Evolutionary conservation across 2,797 vertebrate genomes (phyloP), one percentile per base, ranked within the genome.

Genomic region (Hypotaenidia okinawae): DNA sequence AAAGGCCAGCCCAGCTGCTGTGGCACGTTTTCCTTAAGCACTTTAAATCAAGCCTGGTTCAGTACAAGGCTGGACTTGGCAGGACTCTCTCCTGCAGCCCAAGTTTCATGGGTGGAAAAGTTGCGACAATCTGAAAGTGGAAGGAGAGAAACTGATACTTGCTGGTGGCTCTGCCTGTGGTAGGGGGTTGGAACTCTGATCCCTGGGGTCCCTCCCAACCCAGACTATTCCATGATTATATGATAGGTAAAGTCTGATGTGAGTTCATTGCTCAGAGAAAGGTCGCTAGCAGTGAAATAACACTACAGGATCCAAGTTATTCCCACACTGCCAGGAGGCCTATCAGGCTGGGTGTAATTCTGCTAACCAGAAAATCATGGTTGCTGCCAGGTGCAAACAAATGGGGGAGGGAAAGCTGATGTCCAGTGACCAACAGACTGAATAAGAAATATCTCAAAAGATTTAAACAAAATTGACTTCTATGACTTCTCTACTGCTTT

Each of bases 11-110:
- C 35, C 66, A 90, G 86, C 64, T 95, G 69, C 73, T 12, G 2
- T 33, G 51, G 73, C 23, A 7, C 52, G 64, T 67, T 72, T 80
- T 86, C 67, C 75, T 88, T 28, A 75, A 59, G 43, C 35, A 67
- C 14, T 89, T 92, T 47, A 87, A 92, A 59, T 78, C 77, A 8
- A 75, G 28, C 41, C 89, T 81, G 28, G 25, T 64, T 84, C 45
- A 61, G 45, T 68, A 37, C 11, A 13, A 57, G 54, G 19, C 52
- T 16, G 2, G 2, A 55, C 8, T 52, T 75, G 54, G 70, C 67
- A 64, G 47, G 43, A 89, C 15, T 57, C 47, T 64, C 35, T 84
- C 70, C 66, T 68, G 17, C 0, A 0, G 70, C n/a, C 70, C 68
- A 6, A 79, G 19, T 84, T 88, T 93, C 45, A 54, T n/a, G 41